Evolutionary conservation across 1,140 invertebrate genomes (phyloP), one percentile per base, ranked within the genome.

Genomic region (Kradibia gibbosae): DNA sequence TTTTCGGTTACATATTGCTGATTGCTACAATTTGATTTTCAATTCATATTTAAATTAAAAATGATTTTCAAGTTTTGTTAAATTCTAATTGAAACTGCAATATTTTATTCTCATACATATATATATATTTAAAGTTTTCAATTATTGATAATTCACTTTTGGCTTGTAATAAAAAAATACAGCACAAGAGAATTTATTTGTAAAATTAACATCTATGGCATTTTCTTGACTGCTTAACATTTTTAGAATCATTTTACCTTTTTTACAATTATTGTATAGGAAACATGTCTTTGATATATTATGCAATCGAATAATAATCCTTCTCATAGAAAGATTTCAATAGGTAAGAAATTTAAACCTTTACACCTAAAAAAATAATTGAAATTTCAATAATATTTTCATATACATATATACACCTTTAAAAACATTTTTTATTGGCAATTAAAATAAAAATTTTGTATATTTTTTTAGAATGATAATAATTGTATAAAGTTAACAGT

Each of bases 381-480:
- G 50, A 60, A 60, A 48, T 77, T 78, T 8, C 76, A 36, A 42
- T 77, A 57, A 76, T 57, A 84, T 62, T 70, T 28, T 65, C n/a
- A 65, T 76, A 80, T 84, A 67, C 65, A 81, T 83, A 77, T 81
- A 28, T 81, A 75, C 73, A 82, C 25, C 76, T 76, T 74, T 25
- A 67, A 82, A 74, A 83, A 28, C 82, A 62, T 80, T n/a, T 72
- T 72, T 31, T 74, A 82, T 76, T 17, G 15, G 34, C 31, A 62
- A 48, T 82, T 22, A 13, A 13, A 36, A 60, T 60, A 60, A 57
- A 55, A 76, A 76, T 74, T 15, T 34, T 28, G 67, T 53, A 31
- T 55, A 81, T 55, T 78, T 55, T 73, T 80, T 25, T 11, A 75
- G 73, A 0, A 0, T 67, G 25, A 17, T 81, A 78, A 78, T 70